These are phyloP conservation scores for Podabrus alpinus DNA, from an alignment of 2,888 invertebrate species.

Conservation along the genomic window DNA sequence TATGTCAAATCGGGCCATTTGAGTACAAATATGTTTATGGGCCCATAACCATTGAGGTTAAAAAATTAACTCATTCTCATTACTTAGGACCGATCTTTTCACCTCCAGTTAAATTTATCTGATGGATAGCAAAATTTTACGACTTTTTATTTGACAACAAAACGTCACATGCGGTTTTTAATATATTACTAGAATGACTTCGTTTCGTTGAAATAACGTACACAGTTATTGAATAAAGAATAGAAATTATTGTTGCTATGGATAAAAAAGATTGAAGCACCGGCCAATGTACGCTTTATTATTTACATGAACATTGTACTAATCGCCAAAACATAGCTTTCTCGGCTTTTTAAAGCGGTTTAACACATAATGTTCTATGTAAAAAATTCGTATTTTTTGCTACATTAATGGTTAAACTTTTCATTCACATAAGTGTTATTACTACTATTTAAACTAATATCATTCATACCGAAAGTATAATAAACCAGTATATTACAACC, in stretches of 20 bases:
- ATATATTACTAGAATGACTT: background rate
- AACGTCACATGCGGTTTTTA: no score
- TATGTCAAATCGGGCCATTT: background rate
- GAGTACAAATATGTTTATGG: background rate
- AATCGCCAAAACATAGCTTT: background rate
- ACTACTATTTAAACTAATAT: background rate
- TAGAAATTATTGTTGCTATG: background rate
- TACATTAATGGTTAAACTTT: background rate
- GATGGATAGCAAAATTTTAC: no score
- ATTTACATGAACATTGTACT: background rate
- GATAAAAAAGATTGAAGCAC: background rate
- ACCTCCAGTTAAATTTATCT: no score
- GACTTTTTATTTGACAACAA: no score
- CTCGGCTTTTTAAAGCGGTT: background rate
- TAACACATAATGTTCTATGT: no score
- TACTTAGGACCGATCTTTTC: no score
- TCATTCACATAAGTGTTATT: background rate
- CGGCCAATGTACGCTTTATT: background rate
- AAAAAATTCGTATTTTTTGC: background rate
- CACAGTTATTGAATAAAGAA: background rate
- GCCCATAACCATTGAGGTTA: background rate
- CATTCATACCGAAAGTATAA: background rate
- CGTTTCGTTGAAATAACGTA: background rate
- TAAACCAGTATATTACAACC: background rate
- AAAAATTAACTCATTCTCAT: no score